These are phyloP conservation scores for Acropora tenuis DNA, from an alignment of 64 coral and sea anemone genomes.

Conservation along the genomic window DNA sequence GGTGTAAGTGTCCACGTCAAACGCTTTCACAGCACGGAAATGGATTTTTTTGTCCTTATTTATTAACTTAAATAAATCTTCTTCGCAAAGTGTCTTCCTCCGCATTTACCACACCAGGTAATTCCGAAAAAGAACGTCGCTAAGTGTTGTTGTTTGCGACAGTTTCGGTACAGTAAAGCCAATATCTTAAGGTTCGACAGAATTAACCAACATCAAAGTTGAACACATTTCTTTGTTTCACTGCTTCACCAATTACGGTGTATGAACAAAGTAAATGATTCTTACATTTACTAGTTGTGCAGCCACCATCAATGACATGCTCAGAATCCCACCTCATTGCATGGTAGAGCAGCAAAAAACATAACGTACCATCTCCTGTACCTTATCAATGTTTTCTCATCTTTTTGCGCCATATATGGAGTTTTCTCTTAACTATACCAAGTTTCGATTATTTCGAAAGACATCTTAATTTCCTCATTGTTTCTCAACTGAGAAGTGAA, in stretches of 20 bases:
- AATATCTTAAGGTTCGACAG: background rate
- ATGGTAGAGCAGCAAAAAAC: no score
- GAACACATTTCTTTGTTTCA: no score
- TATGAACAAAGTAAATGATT: no score
- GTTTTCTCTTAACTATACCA: no score
- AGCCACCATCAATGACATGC: no score
- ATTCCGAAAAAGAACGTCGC: background rate
- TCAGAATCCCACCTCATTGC: no score
- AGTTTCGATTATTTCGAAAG: no score
- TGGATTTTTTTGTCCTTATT: background rate
- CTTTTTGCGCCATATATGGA: no score
- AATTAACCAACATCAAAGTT: background rate
- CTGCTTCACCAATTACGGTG: no score
- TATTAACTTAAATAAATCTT: background rate
- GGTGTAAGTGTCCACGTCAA: background rate
- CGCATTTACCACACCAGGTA: background rate
- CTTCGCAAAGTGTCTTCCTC: background rate
- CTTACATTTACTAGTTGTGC: no score
- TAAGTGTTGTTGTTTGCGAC: background rate
- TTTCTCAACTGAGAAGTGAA: no score
- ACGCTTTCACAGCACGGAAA: background rate
- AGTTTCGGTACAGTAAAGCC: background rate
- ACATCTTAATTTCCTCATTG: no score
- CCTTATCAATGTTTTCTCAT: background rate
- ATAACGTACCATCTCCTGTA: background rate